Evolutionary conservation across 2,113 vertebrate genomes (phyloP), one percentile per base, ranked within the genome.

Genomic region (Crypturellus undulatus): DNA sequence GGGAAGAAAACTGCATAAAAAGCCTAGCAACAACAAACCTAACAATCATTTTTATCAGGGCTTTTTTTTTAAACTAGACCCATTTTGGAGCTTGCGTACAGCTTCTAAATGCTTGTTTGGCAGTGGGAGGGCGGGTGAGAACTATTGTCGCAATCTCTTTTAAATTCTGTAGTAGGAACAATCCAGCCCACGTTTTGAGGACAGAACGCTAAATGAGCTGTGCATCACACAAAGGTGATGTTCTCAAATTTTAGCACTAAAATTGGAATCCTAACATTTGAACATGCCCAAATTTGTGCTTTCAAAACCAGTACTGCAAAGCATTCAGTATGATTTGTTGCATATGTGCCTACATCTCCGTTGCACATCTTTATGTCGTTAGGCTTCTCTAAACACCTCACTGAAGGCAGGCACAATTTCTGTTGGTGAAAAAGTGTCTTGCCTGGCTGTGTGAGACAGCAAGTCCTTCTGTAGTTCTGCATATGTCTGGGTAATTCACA

Each of bases 101-200:
- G 64, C 75, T 95, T 86, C 65, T 85, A 56, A 38, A 45, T 75
- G 51, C 70, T 90, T 70, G 6, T 42, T 51, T 25, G 86, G 51
- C 16, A 42, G 21, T 83, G 68, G 73, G 75, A 70, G 54, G 54
- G 24, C 75, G 56, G 21, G n/a, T 49, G 45, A 71, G 47, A 85
- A 89, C 67, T 92, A 60, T 87, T 93, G 87, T 80, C 70, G 45
- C 16, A 67, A 3, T 83, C n/a, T 85, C 85, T 52, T 83, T 30
- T 86, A 64, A 93, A 71, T 94, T 80, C 76, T 77, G n/a, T 93
- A 78, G 72, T 90, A 93, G 90, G 32, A 85, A 67, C 68, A 75
- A 18, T 89, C 47, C 81, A 87, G 68, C 68, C 59, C 71, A 56
- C 59, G 47, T 90, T 63, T 51, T 34, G 47, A 80, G 80, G 82